Base-by-base conservation (phyloP, 1,140 invertebrate species). In the Pteromalus puparum region DNA sequence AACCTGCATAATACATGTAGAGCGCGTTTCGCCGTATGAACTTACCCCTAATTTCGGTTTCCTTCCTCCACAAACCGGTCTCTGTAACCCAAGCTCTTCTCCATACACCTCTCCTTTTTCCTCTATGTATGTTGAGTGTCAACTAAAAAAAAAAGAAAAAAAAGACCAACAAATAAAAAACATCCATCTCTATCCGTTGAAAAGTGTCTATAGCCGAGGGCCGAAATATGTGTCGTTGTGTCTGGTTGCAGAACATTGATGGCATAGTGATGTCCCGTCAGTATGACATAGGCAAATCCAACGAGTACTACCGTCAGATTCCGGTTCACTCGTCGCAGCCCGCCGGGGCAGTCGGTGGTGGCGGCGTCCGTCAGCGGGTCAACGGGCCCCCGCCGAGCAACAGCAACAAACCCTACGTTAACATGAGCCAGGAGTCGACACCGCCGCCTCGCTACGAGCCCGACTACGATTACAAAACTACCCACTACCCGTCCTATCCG, bases 241-340 rank as follows among this genome's bases (percentile, higher is more conserved):
- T 93, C 92, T 93, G 92, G 92, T 93, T 93, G 87, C 92, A 93
- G 92, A 93, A 93, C 90, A 93, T 93, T 91, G 92, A 93, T 91
- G 92, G 92, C 84, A 91, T 93, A 91, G 92, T 93, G 92, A 92
- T 93, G 92, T 91, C 92, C 87, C 92, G 92, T 92, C 92, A 93
- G 90, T 92, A 92, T 92, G 92, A 93, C 88, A 89, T 90, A 87
- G 90, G 89, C 88, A 91, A 92, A 88, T 90, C 91, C 90, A 90
- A 88, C 90, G 92, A 93, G 86, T 91, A 90, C 91, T 93, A 93
- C 88, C 92, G 92, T 75, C 92, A 90, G 87, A 92, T 92, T 88
- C 92, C 92, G 88, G 92, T 92, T 86, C 92, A 92, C 87, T 84
- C 83, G 83, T 81, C 77, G 34, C 79, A 81, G 84, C 74, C 21